Evolutionary conservation across 2,113 vertebrate genomes (phyloP).

Genomic region (Solenodon paradoxus): DNA sequence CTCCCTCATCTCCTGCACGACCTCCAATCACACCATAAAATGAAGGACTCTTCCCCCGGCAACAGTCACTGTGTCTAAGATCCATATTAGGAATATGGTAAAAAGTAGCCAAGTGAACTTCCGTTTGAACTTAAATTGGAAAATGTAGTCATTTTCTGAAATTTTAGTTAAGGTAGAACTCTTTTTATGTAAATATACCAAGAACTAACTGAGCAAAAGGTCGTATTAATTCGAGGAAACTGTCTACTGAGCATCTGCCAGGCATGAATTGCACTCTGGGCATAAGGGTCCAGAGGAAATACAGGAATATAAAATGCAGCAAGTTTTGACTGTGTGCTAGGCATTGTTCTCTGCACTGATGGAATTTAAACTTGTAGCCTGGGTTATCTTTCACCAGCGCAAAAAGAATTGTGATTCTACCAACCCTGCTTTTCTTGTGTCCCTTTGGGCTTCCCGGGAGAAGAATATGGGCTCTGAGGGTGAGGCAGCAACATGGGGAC

Average conservation of each 20-base stretch:
- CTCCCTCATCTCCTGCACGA: background rate
- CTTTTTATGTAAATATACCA: background rate
- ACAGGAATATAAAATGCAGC: background rate
- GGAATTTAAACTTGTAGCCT: background rate
- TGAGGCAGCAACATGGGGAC: background rate
- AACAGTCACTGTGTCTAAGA: background rate
- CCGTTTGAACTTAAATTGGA: background rate
- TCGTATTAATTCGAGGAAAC: background rate
- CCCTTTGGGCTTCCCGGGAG: background rate
- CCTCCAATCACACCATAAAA: background rate
- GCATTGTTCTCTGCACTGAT: accelerated
- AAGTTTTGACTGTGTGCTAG: background rate
- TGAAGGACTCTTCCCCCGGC: background rate
- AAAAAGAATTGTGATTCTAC: background rate
- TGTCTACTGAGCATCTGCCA: background rate
- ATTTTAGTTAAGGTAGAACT: background rate
- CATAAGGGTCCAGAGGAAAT: background rate
- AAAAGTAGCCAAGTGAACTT: background rate
- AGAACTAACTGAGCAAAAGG: background rate
- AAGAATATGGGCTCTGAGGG: background rate
- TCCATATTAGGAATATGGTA: background rate
- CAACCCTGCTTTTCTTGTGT: background rate
- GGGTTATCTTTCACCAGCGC: background rate
- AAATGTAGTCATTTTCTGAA: background rate
- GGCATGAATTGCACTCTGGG: background rate